A percentile compares a stretch with the other conserved stretches of the same genome.
These are phyloP conservation scores for Excalfactoria chinensis DNA, from an alignment of 2,113 vertebrate species.

Conservation along the genomic window DNA sequence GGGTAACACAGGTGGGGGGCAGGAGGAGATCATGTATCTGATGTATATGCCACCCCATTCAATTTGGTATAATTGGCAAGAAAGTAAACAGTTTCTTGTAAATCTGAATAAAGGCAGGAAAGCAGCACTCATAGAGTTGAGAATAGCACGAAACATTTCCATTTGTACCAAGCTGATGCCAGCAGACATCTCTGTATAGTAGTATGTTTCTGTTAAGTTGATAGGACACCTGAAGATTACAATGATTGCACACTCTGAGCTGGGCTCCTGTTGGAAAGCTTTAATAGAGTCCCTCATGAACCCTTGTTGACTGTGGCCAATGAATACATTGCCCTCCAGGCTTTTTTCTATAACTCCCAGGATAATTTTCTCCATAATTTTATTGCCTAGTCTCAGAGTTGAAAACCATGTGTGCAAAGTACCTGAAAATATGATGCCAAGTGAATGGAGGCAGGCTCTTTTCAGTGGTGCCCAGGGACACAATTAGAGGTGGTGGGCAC, in stretches of 20 bases:
- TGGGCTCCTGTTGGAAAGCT: neutral
- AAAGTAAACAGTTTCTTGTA: neutral
- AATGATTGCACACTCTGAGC: neutral
- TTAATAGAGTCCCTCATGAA: neutral
- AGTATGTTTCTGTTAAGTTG: neutral
- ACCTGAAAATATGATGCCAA: neutral
- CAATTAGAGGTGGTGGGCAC: neutral
- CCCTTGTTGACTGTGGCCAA: too few relatives aligned
- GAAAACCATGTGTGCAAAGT: too few relatives aligned
- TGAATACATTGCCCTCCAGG: too few relatives aligned
- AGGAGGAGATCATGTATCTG: too few relatives aligned
- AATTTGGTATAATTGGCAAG: neutral
- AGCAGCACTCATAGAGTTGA: neutral
- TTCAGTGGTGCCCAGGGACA: neutral
- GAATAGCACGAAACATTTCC: neutral
- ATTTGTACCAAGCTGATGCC: neutral
- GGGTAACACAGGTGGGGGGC: too few relatives aligned
- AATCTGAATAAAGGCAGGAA: neutral
- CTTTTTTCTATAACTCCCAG: too few relatives aligned
- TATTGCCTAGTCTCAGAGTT: too few relatives aligned
- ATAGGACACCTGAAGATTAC: neutral
- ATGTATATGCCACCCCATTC: too few relatives aligned
- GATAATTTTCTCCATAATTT: too few relatives aligned
- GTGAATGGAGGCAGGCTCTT: accelerated
- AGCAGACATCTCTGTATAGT: neutral